Evolutionary conservation across 1,140 invertebrate species (phyloP).

Genomic region (Himalopsyche phryganea): DNA sequence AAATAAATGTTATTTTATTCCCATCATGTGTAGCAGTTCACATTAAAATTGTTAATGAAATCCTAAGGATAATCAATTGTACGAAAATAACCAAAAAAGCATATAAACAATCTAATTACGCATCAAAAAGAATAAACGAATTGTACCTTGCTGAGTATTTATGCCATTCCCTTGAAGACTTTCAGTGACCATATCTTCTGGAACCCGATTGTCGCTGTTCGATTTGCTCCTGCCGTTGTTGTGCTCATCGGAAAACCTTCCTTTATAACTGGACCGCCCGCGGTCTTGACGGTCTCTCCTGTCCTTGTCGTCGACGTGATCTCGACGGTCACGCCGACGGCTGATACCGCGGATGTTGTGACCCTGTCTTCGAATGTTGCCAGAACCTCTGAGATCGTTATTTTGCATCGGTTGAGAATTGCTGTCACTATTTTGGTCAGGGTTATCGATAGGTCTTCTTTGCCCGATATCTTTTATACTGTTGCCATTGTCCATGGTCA

Average conservation of each 20-base stretch:
- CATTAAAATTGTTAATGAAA: too few relatives aligned
- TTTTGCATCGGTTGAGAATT: not conserved
- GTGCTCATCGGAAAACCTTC: not conserved
- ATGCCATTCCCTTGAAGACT: not conserved
- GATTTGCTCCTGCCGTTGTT: slow-evolving; percentile 3
- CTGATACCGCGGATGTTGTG: too few relatives aligned
- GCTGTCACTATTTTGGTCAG: not conserved
- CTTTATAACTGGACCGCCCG: slow-evolving; percentile 19
- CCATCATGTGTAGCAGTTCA: too few relatives aligned
- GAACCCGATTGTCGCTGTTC: slow-evolving; percentile 1
- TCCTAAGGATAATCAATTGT: too few relatives aligned
- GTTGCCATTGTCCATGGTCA: slow-evolving; percentile 36
- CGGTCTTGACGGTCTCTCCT: slow-evolving; percentile 36
- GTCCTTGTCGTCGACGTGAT: slow-evolving; percentile 39
- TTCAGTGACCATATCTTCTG: not conserved
- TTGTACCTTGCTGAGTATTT: not conserved
- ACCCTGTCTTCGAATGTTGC: not conserved
- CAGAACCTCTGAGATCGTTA: slow-evolving; percentile 10
- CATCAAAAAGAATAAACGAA: too few relatives aligned
- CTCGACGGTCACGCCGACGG: slow-evolving; percentile 37
- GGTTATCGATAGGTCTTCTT: not conserved
- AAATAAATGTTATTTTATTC: too few relatives aligned
- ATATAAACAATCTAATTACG: too few relatives aligned
- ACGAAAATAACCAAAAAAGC: too few relatives aligned
- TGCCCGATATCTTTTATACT: not conserved